Evolutionary conservation across 2,888 invertebrate genomes (phyloP), one percentile per base, ranked within the genome.

Genomic region (Timandra comae): DNA sequence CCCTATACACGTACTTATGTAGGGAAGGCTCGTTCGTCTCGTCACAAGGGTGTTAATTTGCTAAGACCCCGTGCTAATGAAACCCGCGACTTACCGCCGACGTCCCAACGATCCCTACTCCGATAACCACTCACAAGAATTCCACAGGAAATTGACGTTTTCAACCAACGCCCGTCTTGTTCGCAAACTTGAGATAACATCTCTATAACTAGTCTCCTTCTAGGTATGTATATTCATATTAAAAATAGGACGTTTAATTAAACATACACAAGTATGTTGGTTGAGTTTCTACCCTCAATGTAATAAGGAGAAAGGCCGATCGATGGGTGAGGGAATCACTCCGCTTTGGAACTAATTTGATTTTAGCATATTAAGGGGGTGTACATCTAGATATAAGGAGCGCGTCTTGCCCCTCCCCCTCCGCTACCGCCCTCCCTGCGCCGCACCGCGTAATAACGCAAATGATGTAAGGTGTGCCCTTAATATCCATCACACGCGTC

Each of bases 381-480:
- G 69, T 63, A 68, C 69, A 76, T 79, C 78, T 78, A 79, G 80
- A 78, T 78, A 73, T 77, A 78, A 82, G 84, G 72, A 76, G 71
- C 67, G 69, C 76, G 78, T 81, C 80, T 80, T 78, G 60, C 52
- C 65, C 71, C 70, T 53, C 63, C 58, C 61, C 52, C 60, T 52
- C 39, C 35, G 43, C 42, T 10, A 24, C 24, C 24, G 33, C 46
- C 43, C 33, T 42, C 43, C n/a, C n/a, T n/a, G n/a, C n/a, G n/a
- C n/a, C 43, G 36, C 45, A 42, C 52, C 50, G 41, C 53, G 76
- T 84, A 84, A 85, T 84, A 85, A 84, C 80, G 78, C 75, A 84
- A 84, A 84, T 84, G 85, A 85, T 81, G 82, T 79, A 85, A 84
- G 85, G 85, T 84, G 85, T 74, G 85, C 81, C 84, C 73, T 78